Base-by-base conservation (phyloP, 2,797 vertebrate genomes). In the Falco berigora region DNA sequence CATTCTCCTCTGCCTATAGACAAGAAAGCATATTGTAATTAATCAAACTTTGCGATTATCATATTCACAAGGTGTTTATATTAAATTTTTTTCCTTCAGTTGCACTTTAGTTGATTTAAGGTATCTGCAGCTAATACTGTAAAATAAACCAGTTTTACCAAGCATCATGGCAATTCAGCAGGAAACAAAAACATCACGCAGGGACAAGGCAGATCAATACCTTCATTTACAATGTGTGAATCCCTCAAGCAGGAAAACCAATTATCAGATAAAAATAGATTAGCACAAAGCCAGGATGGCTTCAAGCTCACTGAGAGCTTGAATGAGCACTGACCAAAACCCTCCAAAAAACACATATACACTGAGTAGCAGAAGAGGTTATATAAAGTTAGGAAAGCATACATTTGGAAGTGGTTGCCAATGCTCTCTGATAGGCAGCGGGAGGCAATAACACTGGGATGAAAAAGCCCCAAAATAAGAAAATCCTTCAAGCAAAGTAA, bases 251-350 rank as follows among this genome's bases (percentile, higher is more conserved):
- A 71, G 80, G 77, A 94, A 95, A 97, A 92, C 44, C 78, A 96
- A 94, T 96, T 94, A 86, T 78, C 81, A 92, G 88, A 86, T 80
- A 94, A 96, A 96, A 96, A 86, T 4, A 95, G 55, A 95, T 71
- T 61, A 86, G 52, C 64, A 85, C 32, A 75, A 32, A 90, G 68
- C 22, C 76, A 87, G 52, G 55, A 93, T 1, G 8, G 90, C 61
- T 97, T 88, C 71, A 78, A 53, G 82, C 64, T 58, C 56, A 74
- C 59, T 10, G 27, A 66, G 34, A 38, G 63, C n/a, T 66, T 93
- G 52, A 92, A 84, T 23, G 36, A 78, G 61, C 84, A 88, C 25
- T 76, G 58, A 90, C 49, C 25, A 94, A 63, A 90, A 49, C 36
- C 3, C 14, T 20, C 14, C 36, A 68, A 63, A 88, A 38, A 22